Evolutionary conservation across 2,797 vertebrate genomes (phyloP).

Genomic region (Hybognathus amarus): DNA sequence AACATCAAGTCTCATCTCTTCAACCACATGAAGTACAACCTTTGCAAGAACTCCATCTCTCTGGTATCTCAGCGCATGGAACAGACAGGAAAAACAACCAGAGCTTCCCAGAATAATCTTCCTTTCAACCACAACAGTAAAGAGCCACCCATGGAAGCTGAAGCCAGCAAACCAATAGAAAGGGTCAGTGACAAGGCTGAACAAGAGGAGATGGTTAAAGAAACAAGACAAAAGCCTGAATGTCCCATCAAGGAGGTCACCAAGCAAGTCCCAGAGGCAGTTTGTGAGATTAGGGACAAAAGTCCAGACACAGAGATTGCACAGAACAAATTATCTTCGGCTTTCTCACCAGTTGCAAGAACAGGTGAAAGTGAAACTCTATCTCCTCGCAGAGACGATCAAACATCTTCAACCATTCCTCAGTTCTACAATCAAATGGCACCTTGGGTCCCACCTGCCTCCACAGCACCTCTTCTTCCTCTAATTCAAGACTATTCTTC

Average conservation of each 20-base stretch:
- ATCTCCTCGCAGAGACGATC: conserved; percentile 59
- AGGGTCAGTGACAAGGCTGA: conserved; percentile 35
- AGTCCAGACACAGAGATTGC: conserved; percentile 69
- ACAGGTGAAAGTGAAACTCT: conserved; percentile 66
- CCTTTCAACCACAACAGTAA: conserved; percentile 45
- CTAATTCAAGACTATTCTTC: conserved; percentile 80
- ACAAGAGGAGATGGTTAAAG: conserved; percentile 59
- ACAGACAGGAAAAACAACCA: conserved; percentile 66
- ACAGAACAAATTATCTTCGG: conserved; percentile 78
- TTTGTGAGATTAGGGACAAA: conserved; percentile 63
- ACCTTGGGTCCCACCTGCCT: conserved; percentile 79
- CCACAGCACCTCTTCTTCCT: conserved; percentile 77
- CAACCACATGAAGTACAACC: conserved; percentile 98
- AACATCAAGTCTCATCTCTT: conserved; percentile 99
- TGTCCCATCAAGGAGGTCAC: conserved; percentile 61
- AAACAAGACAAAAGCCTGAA: conserved; percentile 76
- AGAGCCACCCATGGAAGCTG: conserved; percentile 4
- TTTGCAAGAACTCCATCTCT: conserved; percentile 97
- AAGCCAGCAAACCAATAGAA: conserved; percentile 19
- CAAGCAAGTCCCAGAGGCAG: conserved; percentile 59
- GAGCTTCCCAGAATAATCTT: conserved; percentile 68
- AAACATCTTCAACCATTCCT: conserved; percentile 73
- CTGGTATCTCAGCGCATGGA: conserved; percentile 88
- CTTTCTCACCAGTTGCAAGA: conserved; percentile 86
- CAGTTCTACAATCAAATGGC: conserved; percentile 80